These are phyloP conservation scores for Neotoma lepida DNA, from an alignment of 2,113 vertebrate species.

Conservation along the genomic window DNA sequence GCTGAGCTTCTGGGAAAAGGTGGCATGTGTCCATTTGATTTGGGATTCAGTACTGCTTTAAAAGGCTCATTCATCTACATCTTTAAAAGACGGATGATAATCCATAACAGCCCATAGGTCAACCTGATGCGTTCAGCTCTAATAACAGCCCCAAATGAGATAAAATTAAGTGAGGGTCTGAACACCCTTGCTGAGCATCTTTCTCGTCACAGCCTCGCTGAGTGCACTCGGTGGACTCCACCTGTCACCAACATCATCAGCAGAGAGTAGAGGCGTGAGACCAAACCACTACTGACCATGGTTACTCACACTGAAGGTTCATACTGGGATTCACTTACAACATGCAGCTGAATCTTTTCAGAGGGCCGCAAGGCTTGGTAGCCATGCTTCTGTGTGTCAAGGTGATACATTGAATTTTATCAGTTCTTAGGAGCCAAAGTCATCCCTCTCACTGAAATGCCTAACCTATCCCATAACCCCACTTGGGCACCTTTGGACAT, in stretches of 20 bases:
- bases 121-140: conserved; percentile 30
- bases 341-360: conserved; percentile 63
- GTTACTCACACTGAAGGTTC: conserved; percentile 66
- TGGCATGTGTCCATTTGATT: neutral
- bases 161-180: neutral
- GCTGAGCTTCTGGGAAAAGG: conserved; percentile 1
- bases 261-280: conserved; percentile 20
- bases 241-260: neutral
- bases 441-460: neutral
- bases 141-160: neutral
- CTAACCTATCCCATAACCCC: neutral
- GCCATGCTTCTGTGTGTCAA: neutral
- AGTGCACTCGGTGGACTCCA: neutral
- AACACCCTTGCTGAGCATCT: neutral
- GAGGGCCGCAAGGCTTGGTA: conserved; percentile 57
- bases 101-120: neutral
- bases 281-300: conserved; percentile 66
- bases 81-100: conserved; percentile 37
- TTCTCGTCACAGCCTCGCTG: neutral
- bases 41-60: neutral
- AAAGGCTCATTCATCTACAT: conserved; percentile 29
- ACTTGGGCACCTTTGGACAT: neutral
- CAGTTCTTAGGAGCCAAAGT: neutral
- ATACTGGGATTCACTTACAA: conserved; percentile 39
- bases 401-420: neutral